Evolutionary conservation across 2,888 invertebrate species (phyloP).

Genomic region (Xestia sexstrigata): DNA sequence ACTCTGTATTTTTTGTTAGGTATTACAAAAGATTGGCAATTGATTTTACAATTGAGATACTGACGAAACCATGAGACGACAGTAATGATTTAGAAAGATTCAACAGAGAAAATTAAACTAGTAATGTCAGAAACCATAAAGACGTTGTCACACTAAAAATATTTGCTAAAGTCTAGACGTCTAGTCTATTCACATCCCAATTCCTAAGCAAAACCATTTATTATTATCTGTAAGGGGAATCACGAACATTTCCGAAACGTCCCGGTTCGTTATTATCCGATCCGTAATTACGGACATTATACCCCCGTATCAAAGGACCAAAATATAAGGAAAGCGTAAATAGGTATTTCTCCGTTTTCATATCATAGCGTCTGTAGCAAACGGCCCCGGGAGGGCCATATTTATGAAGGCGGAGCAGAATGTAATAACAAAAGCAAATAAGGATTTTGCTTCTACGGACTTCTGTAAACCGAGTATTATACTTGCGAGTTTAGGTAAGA

Average conservation of each 20-base stretch:
- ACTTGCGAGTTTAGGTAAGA: slow-evolving; percentile 48
- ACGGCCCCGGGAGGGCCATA: slow-evolving; percentile 71
- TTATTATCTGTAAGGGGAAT: slow-evolving; percentile 32
- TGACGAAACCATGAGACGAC: not conserved
- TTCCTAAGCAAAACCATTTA: slow-evolving; percentile 18
- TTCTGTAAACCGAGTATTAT: slow-evolving; percentile 58
- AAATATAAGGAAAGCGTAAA: slow-evolving; percentile 70
- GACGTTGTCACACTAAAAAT: not conserved
- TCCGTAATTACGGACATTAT: slow-evolving; percentile 60
- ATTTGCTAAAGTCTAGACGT: slow-evolving; percentile 20
- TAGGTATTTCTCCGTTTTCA: slow-evolving; percentile 66
- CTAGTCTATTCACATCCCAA: not conserved
- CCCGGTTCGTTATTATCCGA: slow-evolving; percentile 57
- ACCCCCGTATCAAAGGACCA: slow-evolving; percentile 50
- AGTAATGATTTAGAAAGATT: not conserved
- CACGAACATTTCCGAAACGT: slow-evolving; percentile 27
- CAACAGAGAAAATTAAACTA: not conserved
- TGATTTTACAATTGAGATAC: not conserved
- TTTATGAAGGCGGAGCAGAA: slow-evolving; percentile 70
- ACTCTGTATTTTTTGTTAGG: not conserved
- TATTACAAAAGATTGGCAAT: not conserved
- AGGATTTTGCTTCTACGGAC: slow-evolving; percentile 66
- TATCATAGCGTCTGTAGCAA: slow-evolving; percentile 68
- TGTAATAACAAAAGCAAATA: slow-evolving; percentile 75
- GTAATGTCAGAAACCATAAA: not conserved